A percentile compares a stretch with the other conserved stretches of the same genome.
phyloP scores from a whole-genome alignment of 2,113 vertebrate species.

The Lutjanus erythropterus region DNA sequence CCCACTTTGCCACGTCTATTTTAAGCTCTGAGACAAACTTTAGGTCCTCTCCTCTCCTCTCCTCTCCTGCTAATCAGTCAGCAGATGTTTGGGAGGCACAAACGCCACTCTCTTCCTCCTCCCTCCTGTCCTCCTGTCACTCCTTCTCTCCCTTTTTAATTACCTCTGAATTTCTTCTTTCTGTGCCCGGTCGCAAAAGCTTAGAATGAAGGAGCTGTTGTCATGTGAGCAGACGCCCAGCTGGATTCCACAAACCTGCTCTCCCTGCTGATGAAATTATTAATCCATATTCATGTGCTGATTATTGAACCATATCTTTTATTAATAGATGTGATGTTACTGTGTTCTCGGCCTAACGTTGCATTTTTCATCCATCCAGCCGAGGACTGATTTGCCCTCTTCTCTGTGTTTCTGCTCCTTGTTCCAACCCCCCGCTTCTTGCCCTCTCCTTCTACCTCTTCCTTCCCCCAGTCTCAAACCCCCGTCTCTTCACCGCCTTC shows the following conservation, averaged over 20 bases:
- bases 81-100: slow-evolving; percentile 66
- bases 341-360: background rate
- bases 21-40: slow-evolving; percentile 27
- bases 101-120: slow-evolving; percentile 50
- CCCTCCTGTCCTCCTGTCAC: slow-evolving; percentile 53
- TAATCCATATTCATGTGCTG: slow-evolving; percentile 36
- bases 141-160: slow-evolving; percentile 52
- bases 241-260: slow-evolving; percentile 49
- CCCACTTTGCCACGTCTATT: slow-evolving; percentile 9
- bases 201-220: slow-evolving; percentile 43
- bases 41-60: slow-evolving; percentile 1
- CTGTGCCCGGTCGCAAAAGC: slow-evolving; percentile 10
- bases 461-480: slow-evolving; percentile 13
- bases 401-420: slow-evolving; percentile 15
- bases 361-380: slow-evolving; percentile 8
- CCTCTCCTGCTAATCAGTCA: slow-evolving; percentile 32
- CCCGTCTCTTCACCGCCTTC: slow-evolving; percentile 6
- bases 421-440: slow-evolving; percentile 34
- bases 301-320: slow-evolving; percentile 46
- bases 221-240: slow-evolving; percentile 36
- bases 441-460: background rate
- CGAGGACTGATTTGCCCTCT: slow-evolving; percentile 14
- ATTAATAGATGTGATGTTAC: slow-evolving; percentile 15
- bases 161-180: slow-evolving; percentile 38
- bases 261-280: slow-evolving; percentile 43